Evolutionary conservation across 1,140 invertebrate species (phyloP).

Genomic region (Thaumatotibia leucotreta): DNA sequence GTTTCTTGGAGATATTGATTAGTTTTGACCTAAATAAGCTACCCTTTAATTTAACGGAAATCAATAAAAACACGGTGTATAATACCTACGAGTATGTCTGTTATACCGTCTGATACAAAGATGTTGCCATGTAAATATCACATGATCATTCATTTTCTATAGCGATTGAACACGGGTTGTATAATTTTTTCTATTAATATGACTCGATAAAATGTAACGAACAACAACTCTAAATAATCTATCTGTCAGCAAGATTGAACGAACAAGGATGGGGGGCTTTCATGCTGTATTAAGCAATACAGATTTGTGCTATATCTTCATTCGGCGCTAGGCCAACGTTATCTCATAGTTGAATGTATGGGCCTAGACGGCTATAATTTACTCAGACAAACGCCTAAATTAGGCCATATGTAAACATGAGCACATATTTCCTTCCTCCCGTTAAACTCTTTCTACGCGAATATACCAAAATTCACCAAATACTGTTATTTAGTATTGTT

Average conservation of each 20-base stretch:
- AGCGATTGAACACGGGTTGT: too few relatives aligned
- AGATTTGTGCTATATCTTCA: neutral
- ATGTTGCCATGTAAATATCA: too few relatives aligned
- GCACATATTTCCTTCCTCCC: neutral
- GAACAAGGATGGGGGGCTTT: neutral
- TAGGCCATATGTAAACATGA: neutral
- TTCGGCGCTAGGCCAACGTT: constrained; percentile 10
- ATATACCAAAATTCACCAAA: neutral
- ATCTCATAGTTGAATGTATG: constrained; percentile 7
- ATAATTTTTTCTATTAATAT: neutral
- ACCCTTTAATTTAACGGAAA: too few relatives aligned
- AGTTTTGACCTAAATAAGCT: too few relatives aligned
- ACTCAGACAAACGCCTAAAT: constrained; percentile 9
- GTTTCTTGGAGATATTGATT: too few relatives aligned
- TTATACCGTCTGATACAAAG: too few relatives aligned
- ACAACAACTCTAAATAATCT: neutral
- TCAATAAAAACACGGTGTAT: too few relatives aligned
- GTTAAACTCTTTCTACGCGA: neutral
- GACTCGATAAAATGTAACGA: neutral
- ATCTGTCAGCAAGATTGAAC: neutral
- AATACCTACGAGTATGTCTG: too few relatives aligned
- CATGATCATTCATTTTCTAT: too few relatives aligned
- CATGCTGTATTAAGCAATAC: neutral
- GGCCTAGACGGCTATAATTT: neutral
- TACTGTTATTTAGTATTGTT: neutral